These are phyloP conservation scores for Corapipo altera DNA, from an alignment of 2,113 vertebrate genomes.

Conservation along the genomic window DNA sequence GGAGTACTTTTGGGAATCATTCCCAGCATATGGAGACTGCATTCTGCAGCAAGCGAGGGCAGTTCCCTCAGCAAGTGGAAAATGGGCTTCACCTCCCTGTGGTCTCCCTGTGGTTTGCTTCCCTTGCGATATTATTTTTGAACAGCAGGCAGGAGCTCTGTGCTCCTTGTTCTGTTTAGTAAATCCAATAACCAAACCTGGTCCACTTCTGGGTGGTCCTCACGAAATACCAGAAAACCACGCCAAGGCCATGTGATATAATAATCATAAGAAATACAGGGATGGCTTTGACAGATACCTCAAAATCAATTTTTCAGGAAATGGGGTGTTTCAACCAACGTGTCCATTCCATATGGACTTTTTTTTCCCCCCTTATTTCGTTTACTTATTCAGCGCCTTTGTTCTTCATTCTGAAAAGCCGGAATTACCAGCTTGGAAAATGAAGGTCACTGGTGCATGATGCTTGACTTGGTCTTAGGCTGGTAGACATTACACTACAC, in stretches of 20 bases:
- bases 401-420: not conserved
- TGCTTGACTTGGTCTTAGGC: not conserved
- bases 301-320: conserved; percentile 60
- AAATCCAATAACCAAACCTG: conserved; percentile 64
- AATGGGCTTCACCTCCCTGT: conserved; percentile 67
- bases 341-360: not conserved
- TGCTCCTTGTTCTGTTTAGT: conserved; percentile 53
- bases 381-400: not conserved
- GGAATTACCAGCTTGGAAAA: conserved; percentile 3
- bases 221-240: not conserved
- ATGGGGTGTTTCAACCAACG: conserved; percentile 33
- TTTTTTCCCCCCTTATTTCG: not conserved
- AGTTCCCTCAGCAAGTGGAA: conserved; percentile 60
- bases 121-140: conserved; percentile 70
- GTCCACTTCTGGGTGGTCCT: conserved; percentile 67
- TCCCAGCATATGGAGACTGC: conserved; percentile 59
- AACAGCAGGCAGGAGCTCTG: conserved; percentile 44
- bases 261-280: conserved; percentile 23
- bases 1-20: conserved; percentile 55
- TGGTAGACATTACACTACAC: not conserved
- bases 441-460: not conserved
- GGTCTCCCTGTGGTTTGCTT: conserved; percentile 71
- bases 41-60: conserved; percentile 33
- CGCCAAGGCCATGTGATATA: conserved; percentile 36
- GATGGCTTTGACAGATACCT: conserved; percentile 50